Conservation (phyloP, 2,113 vertebrate species). For the Hepsetus odoe region DNA sequence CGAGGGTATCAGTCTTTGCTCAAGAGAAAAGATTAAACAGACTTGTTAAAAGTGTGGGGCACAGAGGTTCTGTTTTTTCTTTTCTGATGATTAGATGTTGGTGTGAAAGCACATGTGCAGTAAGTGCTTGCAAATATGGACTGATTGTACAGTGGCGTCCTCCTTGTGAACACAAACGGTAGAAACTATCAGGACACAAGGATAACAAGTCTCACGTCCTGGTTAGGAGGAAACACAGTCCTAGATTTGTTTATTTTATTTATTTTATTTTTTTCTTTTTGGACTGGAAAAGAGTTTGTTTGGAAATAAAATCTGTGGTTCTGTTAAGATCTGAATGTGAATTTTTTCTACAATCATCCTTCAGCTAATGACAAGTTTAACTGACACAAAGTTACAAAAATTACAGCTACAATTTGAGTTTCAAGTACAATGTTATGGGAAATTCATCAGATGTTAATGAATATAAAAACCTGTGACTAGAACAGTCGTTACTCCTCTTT, state of each 20-base stretch:
- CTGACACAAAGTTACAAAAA: background rate
- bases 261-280: slow-evolving; percentile 55
- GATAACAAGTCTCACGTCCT: slow-evolving; percentile 74
- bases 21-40: slow-evolving; percentile 63
- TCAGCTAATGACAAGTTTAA: slow-evolving; percentile 56
- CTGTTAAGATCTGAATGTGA: slow-evolving; percentile 73
- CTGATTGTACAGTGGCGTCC: slow-evolving; percentile 80
- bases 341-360: slow-evolving; percentile 32
- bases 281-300: slow-evolving; percentile 81
- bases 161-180: slow-evolving; percentile 75
- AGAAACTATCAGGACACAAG: slow-evolving; percentile 71
- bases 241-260: slow-evolving; percentile 59
- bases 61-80: slow-evolving; percentile 70
- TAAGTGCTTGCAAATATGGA: slow-evolving; percentile 79
- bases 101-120: slow-evolving; percentile 83
- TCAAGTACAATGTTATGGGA: background rate
- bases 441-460: background rate
- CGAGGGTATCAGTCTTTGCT: slow-evolving; percentile 67
- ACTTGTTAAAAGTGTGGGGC: slow-evolving; percentile 57
- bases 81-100: slow-evolving; percentile 70
- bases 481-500: slow-evolving; percentile 65
- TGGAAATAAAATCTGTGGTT: slow-evolving; percentile 84
- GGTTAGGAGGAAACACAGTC: slow-evolving; percentile 74
- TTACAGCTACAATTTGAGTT: background rate
- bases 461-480: background rate